Percentiles rank a stretch among this genome's conserved stretches.
phyloP scores from a whole-genome alignment of 2,888 invertebrate genomes.

The Mythimna impura region DNA sequence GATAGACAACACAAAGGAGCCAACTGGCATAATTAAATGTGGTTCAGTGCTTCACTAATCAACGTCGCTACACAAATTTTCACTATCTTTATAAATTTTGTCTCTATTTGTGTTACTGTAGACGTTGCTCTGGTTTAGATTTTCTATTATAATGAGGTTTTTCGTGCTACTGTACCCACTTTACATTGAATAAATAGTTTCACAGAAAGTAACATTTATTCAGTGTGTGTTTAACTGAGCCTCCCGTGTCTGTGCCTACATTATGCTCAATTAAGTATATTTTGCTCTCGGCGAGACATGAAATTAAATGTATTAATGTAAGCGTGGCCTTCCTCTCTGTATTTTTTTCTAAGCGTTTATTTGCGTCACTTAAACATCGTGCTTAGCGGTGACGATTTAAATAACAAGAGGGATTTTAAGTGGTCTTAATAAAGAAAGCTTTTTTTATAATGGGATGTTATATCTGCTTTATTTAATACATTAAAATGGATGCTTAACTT shows the following conservation, averaged over 20 bases:
- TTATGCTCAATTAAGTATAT: conserved; percentile 29
- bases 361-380: conserved; percentile 27
- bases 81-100: conserved; percentile 49
- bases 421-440: conserved; percentile 18
- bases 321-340: conserved; percentile 31
- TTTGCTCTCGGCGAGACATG: conserved; percentile 20
- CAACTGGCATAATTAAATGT: conserved; percentile 71
- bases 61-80: conserved; percentile 63
- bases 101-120: conserved; percentile 14
- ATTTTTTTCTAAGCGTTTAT: conserved; percentile 40
- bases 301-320: conserved; percentile 38
- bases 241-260: conserved; percentile 14
- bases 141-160: conserved; percentile 37
- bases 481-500: too few species aligned
- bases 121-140: conserved; percentile 8
- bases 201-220: conserved; percentile 31
- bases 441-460: conserved; percentile 2
- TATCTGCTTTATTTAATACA: too few species aligned
- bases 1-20: conserved; percentile 67
- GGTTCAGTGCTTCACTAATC: conserved; percentile 63
- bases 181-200: conserved; percentile 31
- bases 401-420: conserved; percentile 59
- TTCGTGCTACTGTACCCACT: background rate
- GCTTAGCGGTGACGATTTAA: conserved; percentile 51
- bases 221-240: conserved; percentile 12